Base-by-base conservation (phyloP, 2,797 vertebrate genomes). In the Simalia tracyae region DNA sequence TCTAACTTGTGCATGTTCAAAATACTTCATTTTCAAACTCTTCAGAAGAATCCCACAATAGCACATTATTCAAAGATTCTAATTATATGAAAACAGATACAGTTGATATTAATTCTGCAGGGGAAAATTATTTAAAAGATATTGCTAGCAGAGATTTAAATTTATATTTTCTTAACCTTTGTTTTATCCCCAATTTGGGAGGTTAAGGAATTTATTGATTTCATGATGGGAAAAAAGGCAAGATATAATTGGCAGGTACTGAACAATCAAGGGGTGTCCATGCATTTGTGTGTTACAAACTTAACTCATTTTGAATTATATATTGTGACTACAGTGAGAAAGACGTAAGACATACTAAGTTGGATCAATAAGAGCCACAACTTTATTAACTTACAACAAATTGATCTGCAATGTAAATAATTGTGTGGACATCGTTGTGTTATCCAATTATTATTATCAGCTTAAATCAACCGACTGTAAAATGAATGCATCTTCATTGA, bases 21-120 rank as follows among this genome's bases (percentile, higher is more conserved):
- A 88, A 88, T 36, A 89, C 10, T 46, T 31, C 72, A 59, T 90
- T 95, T 84, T 72, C 86, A 91, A 61, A 42, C 86, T 12, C 22
- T 89, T 57, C 42, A 56, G 19, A 59, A 68, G 91, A 59, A 76
- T 84, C 11, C 50, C 28, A n/a, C n/a, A 54, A 3, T 63, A 63
- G 57, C 19, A 28, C 24, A 57, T 66, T 56, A 86, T 86, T 42
- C 31, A 54, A 63, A 64, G 22, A 10, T 89, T 84, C 8, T 31
- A 68, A 68, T n/a, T 68, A 68, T 68, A 54, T 54, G 50, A 54
- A 8, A 54, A 54, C 50, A 46, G 36, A 60, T 19, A 28, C 36
- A 61, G 7, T 19, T 9, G 84, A n/a, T 28, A 68, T 14, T 5
- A 31, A 68, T 68, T 68, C 31, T 68, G 14, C n/a, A 68, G n/a